phyloP scores from a whole-genome alignment of 2,888 invertebrate species.

The Melanostoma mellinum region DNA sequence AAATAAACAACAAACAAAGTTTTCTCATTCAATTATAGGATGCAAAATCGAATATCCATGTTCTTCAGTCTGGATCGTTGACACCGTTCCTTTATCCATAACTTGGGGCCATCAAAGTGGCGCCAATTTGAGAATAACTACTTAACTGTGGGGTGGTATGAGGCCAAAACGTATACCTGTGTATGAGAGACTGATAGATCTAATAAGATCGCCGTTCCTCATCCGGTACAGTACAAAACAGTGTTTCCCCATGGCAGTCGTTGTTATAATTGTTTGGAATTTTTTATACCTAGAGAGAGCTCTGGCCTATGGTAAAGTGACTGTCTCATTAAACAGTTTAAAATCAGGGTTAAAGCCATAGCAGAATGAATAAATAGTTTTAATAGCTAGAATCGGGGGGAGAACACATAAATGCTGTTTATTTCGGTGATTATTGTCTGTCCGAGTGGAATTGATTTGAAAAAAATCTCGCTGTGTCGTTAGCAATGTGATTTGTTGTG shows the following conservation, averaged over 20 bases:
- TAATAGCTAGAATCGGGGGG: too few species aligned
- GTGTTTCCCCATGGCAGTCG: not conserved
- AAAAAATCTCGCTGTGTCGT: too few species aligned
- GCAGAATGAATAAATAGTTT: too few species aligned
- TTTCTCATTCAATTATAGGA: slow-evolving; percentile 30
- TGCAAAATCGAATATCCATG: slow-evolving; percentile 2
- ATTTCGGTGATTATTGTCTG: too few species aligned
- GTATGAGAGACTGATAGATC: slow-evolving; percentile 8
- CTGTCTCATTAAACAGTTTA: slow-evolving; percentile 5
- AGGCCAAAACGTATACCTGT: not conserved
- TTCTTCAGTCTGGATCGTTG: slow-evolving; percentile 9
- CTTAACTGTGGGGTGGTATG: not conserved
- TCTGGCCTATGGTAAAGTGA: not conserved
- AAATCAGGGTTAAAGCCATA: not conserved
- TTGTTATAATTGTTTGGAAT: slow-evolving; percentile 11
- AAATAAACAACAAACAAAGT: slow-evolving; percentile 36
- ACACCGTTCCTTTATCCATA: slow-evolving; percentile 13
- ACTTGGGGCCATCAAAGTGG: not conserved
- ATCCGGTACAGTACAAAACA: slow-evolving; percentile 5
- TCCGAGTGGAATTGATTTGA: too few species aligned
- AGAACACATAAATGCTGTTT: too few species aligned
- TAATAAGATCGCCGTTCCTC: slow-evolving; percentile 9
- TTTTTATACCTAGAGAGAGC: too few species aligned
- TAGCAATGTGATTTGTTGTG: slow-evolving; percentile 7
- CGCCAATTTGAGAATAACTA: slow-evolving; percentile 5